phyloP scores from a whole-genome alignment of 2,797 vertebrate genomes.

The Aeoliscus strigatus region DNA sequence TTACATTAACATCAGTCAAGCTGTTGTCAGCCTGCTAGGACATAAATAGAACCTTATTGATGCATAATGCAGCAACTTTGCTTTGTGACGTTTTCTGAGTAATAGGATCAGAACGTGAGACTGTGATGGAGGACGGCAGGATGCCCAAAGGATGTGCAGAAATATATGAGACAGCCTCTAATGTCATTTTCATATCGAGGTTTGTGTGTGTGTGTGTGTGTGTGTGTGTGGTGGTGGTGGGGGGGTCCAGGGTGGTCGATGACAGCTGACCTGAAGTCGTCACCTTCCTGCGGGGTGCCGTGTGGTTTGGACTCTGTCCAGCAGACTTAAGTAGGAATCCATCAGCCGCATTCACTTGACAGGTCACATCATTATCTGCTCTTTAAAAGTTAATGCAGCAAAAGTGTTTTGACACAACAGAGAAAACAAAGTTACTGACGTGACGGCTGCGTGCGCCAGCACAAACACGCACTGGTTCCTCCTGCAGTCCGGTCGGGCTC shows the following conservation, averaged over 20 bases:
- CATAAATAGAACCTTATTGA: slow-evolving; percentile 72
- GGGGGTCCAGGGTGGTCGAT: not conserved
- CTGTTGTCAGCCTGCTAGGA: slow-evolving; percentile 66
- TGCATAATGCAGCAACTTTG: slow-evolving; percentile 72
- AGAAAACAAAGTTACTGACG: slow-evolving; percentile 56
- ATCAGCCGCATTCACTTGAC: slow-evolving; percentile 31
- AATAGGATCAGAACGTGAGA: slow-evolving; percentile 57
- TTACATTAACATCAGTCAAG: slow-evolving; percentile 75
- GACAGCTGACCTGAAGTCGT: not conserved
- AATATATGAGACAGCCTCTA: slow-evolving; percentile 1
- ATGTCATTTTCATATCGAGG: not conserved
- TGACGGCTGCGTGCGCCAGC: slow-evolving; percentile 20
- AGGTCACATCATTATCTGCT: slow-evolving; percentile 29
- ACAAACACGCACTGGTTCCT: slow-evolving; percentile 47
- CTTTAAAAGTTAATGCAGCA: slow-evolving; percentile 20
- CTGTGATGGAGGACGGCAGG: slow-evolving; percentile 26
- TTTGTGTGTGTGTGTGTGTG: too few species aligned
- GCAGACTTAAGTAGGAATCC: slow-evolving; percentile 10
- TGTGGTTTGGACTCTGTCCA: not conserved
- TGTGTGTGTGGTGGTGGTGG: not conserved
- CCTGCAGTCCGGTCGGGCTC: slow-evolving; percentile 55
- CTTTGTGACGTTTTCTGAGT: slow-evolving; percentile 55
- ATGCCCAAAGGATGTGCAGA: slow-evolving; percentile 31
- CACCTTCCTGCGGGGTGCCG: not conserved
- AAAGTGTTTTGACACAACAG: slow-evolving; percentile 45